A percentile compares a stretch with the other conserved stretches of the same genome.
Conservation (phyloP, 2,797 vertebrate genomes). For the Melanotaenia boesemani region DNA sequence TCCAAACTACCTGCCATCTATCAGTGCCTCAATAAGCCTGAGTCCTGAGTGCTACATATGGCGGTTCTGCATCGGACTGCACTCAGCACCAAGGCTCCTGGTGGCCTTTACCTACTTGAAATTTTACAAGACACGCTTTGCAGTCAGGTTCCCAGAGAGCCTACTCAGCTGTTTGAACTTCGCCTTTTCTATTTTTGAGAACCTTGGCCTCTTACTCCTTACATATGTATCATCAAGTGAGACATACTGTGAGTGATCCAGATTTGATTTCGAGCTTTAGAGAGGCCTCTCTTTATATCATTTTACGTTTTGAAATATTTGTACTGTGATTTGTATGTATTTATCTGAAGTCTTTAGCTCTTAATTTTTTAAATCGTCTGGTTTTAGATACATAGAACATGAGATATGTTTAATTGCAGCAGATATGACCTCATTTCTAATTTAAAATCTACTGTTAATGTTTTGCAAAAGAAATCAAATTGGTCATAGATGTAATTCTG, state of each 20-base stretch:
- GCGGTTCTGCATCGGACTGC: constrained; percentile 91
- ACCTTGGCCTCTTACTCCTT: constrained; percentile 88
- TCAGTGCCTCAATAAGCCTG: constrained; percentile 91
- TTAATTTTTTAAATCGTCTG: not conserved
- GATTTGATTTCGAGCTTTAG: constrained; percentile 2
- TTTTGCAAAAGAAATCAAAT: not conserved
- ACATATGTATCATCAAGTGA: constrained; percentile 92
- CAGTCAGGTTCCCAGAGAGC: constrained; percentile 78
- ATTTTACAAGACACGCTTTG: constrained; percentile 85
- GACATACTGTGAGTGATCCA: constrained; percentile 84
- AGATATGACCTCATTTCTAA: not conserved
- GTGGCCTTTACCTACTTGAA: constrained; percentile 89
- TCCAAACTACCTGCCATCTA: constrained; percentile 92
- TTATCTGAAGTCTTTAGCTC: not conserved
- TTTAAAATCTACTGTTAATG: not conserved
- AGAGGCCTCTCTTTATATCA: not conserved
- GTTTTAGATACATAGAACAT: not conserved
- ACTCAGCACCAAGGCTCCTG: constrained; percentile 89
- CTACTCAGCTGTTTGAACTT: constrained; percentile 82
- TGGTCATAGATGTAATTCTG: not conserved
- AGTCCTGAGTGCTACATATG: constrained; percentile 92
- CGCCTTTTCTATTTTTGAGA: constrained; percentile 85
- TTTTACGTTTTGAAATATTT: not conserved
- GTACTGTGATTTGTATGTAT: not conserved
- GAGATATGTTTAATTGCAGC: not conserved